These are phyloP conservation scores for Lypha dubia DNA, from an alignment of 2,888 invertebrate species.

Conservation along the genomic window DNA sequence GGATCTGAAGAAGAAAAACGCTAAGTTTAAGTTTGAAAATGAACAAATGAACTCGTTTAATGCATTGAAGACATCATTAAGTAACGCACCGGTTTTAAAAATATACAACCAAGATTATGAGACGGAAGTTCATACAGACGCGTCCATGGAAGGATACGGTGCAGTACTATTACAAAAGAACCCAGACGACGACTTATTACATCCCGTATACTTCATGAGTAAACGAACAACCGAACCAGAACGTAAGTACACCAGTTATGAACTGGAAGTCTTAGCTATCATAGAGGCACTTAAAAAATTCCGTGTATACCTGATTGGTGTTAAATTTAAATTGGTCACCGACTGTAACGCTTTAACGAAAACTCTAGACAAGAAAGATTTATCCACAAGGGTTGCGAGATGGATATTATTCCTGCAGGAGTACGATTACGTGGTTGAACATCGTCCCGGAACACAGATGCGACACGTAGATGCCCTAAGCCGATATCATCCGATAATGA, in stretches of 20 bases:
- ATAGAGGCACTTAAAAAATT: slow-evolving; percentile 73
- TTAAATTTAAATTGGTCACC: slow-evolving; percentile 54
- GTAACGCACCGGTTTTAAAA: slow-evolving; percentile 58
- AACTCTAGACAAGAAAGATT: too few relatives aligned
- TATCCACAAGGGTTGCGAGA: too few relatives aligned
- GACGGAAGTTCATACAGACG: slow-evolving; percentile 53
- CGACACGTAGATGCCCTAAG: slow-evolving; percentile 67
- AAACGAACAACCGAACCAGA: slow-evolving; percentile 62
- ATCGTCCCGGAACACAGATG: too few relatives aligned
- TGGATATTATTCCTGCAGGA: too few relatives aligned
- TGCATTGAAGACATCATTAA: slow-evolving; percentile 14
- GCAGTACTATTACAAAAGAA: slow-evolving; percentile 66
- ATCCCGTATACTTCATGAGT: slow-evolving; percentile 69
- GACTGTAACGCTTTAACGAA: slow-evolving; percentile 66
- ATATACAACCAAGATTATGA: slow-evolving; percentile 63
- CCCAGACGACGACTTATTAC: slow-evolving; percentile 57
- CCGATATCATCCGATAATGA: slow-evolving; percentile 55
- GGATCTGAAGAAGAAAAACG: slow-evolving; percentile 54
- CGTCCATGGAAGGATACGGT: slow-evolving; percentile 69
- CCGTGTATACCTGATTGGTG: slow-evolving; percentile 73
- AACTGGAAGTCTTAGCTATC: slow-evolving; percentile 60
- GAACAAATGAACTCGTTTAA: slow-evolving; percentile 62
- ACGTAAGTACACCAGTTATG: slow-evolving; percentile 53
- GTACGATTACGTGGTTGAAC: too few relatives aligned
- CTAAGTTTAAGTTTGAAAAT: slow-evolving; percentile 25